A percentile compares a stretch with the other conserved stretches of the same genome.
Evolutionary conservation across 1,140 invertebrate genomes (phyloP).

Genomic region (Mamestra configurata): DNA sequence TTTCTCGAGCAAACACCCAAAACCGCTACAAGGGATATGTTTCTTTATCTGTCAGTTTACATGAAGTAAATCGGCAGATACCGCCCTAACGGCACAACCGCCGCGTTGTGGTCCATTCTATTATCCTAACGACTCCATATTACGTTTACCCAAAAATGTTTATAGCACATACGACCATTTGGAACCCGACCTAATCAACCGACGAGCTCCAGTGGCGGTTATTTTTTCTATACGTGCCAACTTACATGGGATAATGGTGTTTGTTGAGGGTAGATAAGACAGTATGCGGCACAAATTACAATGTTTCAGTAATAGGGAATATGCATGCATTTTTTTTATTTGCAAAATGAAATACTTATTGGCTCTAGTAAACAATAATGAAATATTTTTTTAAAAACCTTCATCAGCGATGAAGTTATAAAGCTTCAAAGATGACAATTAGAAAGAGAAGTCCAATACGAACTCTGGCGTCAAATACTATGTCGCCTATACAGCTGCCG

Average conservation of each 20-base stretch:
- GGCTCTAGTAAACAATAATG: no score
- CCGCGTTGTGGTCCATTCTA: slow-evolving; percentile 63
- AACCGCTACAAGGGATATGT: slow-evolving; percentile 21
- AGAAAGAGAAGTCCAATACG: no score
- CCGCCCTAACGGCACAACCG: slow-evolving; percentile 49
- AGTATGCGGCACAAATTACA: slow-evolving; percentile 44
- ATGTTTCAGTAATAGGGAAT: slow-evolving; percentile 22
- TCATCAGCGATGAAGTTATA: no score
- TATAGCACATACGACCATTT: slow-evolving; percentile 64
- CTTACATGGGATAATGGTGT: slow-evolving; percentile 56
- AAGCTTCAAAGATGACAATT: no score
- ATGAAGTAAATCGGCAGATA: slow-evolving; percentile 56
- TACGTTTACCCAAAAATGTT: slow-evolving; percentile 84
- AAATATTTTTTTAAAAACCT: no score
- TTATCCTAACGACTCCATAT: slow-evolving; percentile 79
- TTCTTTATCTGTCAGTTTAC: slow-evolving; percentile 52
- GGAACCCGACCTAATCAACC: slow-evolving; percentile 71
- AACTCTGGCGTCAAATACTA: no score
- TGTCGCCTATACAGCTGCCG: no score
- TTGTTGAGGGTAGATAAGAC: slow-evolving; percentile 59
- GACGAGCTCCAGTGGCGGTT: slow-evolving; percentile 61
- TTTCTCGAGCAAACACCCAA: neutral
- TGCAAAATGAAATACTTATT: no score
- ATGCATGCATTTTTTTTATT: no score
- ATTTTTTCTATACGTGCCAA: slow-evolving; percentile 60